phyloP scores from a whole-genome alignment of 1,140 invertebrate genomes.

The Episyrphus balteatus region DNA sequence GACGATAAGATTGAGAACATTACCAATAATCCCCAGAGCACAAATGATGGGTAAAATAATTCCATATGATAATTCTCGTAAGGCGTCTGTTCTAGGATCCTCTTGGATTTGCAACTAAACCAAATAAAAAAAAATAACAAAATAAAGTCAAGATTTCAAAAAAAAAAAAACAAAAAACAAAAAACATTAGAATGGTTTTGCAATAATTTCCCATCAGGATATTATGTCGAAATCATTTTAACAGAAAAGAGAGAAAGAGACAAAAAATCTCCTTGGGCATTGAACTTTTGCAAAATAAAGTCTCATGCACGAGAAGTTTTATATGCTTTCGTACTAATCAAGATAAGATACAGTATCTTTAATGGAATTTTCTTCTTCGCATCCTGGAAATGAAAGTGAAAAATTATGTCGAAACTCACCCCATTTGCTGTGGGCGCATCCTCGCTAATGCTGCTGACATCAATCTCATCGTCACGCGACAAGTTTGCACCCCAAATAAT shows the following conservation, averaged over 20 bases:
- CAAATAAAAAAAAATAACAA: slow-evolving; percentile 2
- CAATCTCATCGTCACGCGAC: slow-evolving; percentile 14
- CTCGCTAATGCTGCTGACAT: slow-evolving; percentile 7
- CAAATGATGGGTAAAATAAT: slow-evolving; percentile 58
- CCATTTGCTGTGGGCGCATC: background rate
- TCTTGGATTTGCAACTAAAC: slow-evolving; percentile 28
- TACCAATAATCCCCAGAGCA: slow-evolving; percentile 58
- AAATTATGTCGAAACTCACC: no score
- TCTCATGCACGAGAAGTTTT: no score
- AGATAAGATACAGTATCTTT: no score
- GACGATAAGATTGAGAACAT: slow-evolving; percentile 60
- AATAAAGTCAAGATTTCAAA: background rate
- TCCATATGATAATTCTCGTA: slow-evolving; percentile 58
- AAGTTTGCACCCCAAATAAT: slow-evolving; percentile 31
- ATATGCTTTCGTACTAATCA: no score
- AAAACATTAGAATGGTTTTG: background rate
- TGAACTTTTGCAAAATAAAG: no score
- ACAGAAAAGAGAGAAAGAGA: no score
- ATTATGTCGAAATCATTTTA: no score
- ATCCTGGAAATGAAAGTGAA: no score
- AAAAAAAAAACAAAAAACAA: background rate
- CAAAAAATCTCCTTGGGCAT: no score
- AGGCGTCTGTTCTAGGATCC: slow-evolving; percentile 46
- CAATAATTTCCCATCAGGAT: no score
- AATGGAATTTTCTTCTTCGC: no score